Evolutionary conservation across 2,888 invertebrate species (phyloP), one percentile per base, ranked within the genome.

Genomic region (Diabrotica balteata): DNA sequence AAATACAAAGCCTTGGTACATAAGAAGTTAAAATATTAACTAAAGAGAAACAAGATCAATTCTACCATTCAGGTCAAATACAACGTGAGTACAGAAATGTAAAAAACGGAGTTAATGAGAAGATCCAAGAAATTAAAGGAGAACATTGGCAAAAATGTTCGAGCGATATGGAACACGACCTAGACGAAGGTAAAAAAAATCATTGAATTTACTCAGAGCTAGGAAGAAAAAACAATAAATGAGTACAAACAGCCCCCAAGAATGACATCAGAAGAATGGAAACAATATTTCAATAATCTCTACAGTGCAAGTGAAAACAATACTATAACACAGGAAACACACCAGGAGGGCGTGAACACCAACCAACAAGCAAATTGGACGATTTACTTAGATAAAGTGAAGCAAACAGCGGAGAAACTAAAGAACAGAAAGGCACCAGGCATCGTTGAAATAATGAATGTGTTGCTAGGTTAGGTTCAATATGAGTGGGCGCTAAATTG

Each of bases 381-480:
- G 8, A 10, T 50, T 2, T 50, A 8, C 50, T 11, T 50, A 7
- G n/a, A 8, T 50, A 50, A 50, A 50, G n/a, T 50, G n/a, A 7
- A 50, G n/a, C 2, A 50, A 50, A 50, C n/a, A 1, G 7, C n/a
- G 46, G 3, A 45, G 46, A 59, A 59, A 43, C n/a, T 57, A 57
- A 57, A 57, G 57, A 57, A 57, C 57, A 57, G 57, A 57, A 57
- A 57, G 22, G 59, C 59, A 7, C 46, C 46, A 59, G 59, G 45
- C 4, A 54, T 50, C n/a, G 50, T 10, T n/a, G 50, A 50, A 50
- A 50, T n/a, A 50, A 50, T 9, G 46, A 50, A 50, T n/a, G 50
- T n/a, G n/a, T n/a, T n/a, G n/a, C n/a, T n/a, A n/a, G n/a, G n/a
- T n/a, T n/a, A n/a, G n/a, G n/a, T n/a, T n/a, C n/a, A n/a, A n/a